phyloP scores from a whole-genome alignment of 2,797 vertebrate genomes.

The Cossypha dichroa region DNA sequence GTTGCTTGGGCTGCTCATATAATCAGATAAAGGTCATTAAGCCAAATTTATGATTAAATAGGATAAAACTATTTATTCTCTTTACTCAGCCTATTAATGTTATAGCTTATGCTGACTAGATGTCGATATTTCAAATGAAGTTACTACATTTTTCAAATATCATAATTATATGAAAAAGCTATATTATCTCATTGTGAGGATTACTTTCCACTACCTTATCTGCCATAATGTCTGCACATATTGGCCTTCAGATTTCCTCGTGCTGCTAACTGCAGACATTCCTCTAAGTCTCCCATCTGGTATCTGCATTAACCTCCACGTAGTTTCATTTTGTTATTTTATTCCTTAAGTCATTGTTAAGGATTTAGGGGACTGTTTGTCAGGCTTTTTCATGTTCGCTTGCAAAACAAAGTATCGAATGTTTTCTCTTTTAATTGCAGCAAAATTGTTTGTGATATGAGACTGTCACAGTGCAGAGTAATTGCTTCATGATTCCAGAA shows the following conservation, averaged over 20 bases:
- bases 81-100: constrained; percentile 77
- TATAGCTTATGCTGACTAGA: constrained; percentile 71
- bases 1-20: constrained; percentile 73
- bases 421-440: not conserved
- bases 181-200: constrained; percentile 76
- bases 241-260: constrained; percentile 66
- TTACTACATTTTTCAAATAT: constrained; percentile 66
- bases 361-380: not conserved
- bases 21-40: constrained; percentile 83
- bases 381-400: not conserved
- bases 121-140: constrained; percentile 74
- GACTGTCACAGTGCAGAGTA: not conserved
- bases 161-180: constrained; percentile 74
- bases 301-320: not conserved
- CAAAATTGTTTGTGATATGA: not conserved
- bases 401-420: not conserved
- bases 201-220: constrained; percentile 71
- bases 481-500: not conserved
- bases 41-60: constrained; percentile 82
- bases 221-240: constrained; percentile 67
- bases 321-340: constrained; percentile 19
- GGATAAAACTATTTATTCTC: constrained; percentile 77
- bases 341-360: constrained; percentile 5
- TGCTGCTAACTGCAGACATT: constrained; percentile 63
- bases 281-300: constrained; percentile 62